Percentiles rank a stretch among this genome's conserved stretches.
phyloP scores from a whole-genome alignment of 2,888 invertebrate species.

The Tolmerus cingulatus region DNA sequence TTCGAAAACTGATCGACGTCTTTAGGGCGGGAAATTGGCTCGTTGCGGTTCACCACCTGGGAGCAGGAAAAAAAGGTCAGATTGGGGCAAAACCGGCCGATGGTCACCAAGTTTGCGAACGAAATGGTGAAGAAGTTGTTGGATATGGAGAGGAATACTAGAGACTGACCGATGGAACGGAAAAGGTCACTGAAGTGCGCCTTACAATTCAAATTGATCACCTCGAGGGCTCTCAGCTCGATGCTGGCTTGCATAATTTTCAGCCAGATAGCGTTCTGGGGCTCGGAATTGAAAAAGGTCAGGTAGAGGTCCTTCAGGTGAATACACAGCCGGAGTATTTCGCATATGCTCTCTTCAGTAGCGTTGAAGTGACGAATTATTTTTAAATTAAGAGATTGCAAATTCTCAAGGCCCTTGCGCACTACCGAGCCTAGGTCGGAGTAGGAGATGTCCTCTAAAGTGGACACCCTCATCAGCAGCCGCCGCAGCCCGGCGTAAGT shows the following conservation, averaged over 20 bases:
- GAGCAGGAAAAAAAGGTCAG: slow-evolving; percentile 43
- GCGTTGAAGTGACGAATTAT: slow-evolving; percentile 49
- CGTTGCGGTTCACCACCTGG: slow-evolving; percentile 39
- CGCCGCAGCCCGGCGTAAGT: slow-evolving; percentile 48
- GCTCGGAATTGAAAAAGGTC: slow-evolving; percentile 48
- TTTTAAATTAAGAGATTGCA: slow-evolving; percentile 45
- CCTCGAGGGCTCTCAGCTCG: slow-evolving; percentile 41
- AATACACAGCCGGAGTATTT: slow-evolving; percentile 46
- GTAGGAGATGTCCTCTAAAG: slow-evolving; percentile 50
- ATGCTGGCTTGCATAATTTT: slow-evolving; percentile 43
- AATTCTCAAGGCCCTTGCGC: slow-evolving; percentile 42
- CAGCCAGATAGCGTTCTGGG: slow-evolving; percentile 43
- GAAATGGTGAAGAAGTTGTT: slow-evolving; percentile 42
- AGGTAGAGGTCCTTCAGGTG: slow-evolving; percentile 45
- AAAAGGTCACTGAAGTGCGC: slow-evolving; percentile 46
- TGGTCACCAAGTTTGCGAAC: slow-evolving; percentile 47
- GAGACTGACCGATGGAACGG: slow-evolving; percentile 42
- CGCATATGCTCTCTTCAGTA: slow-evolving; percentile 43
- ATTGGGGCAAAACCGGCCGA: slow-evolving; percentile 48
- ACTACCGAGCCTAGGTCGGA: slow-evolving; percentile 49
- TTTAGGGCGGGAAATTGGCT: slow-evolving; percentile 26
- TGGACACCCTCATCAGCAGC: slow-evolving; percentile 45
- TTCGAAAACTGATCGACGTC: slow-evolving; percentile 45
- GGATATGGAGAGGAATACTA: slow-evolving; percentile 44
- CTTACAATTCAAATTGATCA: slow-evolving; percentile 47